Conservation (phyloP, 2,113 vertebrate genomes). For the Reinhardtius hippoglossoides region DNA sequence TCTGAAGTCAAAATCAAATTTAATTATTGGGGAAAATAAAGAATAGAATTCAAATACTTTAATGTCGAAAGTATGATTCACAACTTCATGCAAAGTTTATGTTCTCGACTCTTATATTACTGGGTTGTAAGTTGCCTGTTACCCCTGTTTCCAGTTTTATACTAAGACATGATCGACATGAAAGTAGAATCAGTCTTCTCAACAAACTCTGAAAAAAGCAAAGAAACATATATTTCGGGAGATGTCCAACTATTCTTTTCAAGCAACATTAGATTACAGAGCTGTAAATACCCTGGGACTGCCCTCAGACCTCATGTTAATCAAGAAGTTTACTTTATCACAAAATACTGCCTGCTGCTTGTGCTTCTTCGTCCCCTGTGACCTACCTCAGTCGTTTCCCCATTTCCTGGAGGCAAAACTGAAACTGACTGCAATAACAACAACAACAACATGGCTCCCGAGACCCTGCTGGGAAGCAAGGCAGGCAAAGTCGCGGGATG, state of each 20-base stretch:
- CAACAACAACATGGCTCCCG: slow-evolving; percentile 43
- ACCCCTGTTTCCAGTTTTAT: not conserved
- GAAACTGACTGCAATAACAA: slow-evolving; percentile 39
- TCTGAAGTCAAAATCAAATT: too few relatives aligned
- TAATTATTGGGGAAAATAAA: too few relatives aligned
- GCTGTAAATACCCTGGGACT: too few relatives aligned
- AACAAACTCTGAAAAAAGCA: not conserved
- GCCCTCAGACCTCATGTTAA: not conserved
- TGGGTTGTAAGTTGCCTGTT: not conserved
- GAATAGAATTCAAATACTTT: too few relatives aligned
- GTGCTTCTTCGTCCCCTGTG: slow-evolving; percentile 14
- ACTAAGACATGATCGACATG: not conserved
- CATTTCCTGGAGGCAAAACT: slow-evolving; percentile 30
- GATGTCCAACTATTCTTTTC: too few relatives aligned
- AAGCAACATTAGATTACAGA: too few relatives aligned
- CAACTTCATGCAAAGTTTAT: too few relatives aligned
- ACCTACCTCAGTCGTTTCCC: slow-evolving; percentile 30
- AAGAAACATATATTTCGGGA: too few relatives aligned
- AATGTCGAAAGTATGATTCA: too few relatives aligned
- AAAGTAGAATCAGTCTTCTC: not conserved
- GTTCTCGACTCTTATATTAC: too few relatives aligned
- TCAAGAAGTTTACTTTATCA: not conserved
- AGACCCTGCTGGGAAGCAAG: slow-evolving; percentile 42
- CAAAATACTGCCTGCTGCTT: not conserved
- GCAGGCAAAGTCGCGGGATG: slow-evolving; percentile 40